These are phyloP conservation scores for Onychorhynchus coronatus DNA, from an alignment of 2,113 vertebrate species.

Conservation along the genomic window DNA sequence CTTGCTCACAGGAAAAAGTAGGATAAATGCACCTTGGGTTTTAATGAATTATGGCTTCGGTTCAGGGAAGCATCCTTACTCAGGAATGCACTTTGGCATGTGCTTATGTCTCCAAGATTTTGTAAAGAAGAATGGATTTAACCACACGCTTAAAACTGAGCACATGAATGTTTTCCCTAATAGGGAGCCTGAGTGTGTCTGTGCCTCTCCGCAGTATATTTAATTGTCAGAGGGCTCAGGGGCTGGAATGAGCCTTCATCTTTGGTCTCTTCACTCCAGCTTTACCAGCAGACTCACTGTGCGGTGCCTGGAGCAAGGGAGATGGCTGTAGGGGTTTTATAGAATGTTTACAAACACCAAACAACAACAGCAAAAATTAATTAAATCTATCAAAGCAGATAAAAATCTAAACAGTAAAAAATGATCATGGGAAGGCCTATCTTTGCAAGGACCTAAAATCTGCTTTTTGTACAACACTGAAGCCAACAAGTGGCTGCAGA, in stretches of 20 bases:
- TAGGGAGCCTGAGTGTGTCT: background rate
- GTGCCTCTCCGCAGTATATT: constrained; percentile 2
- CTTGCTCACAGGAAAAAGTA: background rate
- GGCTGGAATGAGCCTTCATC: background rate
- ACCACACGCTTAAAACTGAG: constrained; percentile 57
- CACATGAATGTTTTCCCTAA: constrained; percentile 45
- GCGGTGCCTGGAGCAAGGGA: background rate
- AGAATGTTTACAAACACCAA: background rate
- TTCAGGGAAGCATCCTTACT: constrained; percentile 63
- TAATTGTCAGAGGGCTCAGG: background rate
- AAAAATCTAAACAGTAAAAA: background rate
- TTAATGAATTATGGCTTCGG: constrained; percentile 42
- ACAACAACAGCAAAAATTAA: background rate
- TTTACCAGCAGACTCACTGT: background rate
- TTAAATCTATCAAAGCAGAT: background rate
- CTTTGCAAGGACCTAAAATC: background rate
- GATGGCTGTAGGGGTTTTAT: background rate
- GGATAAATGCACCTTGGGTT: constrained; percentile 57
- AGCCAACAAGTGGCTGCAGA: background rate
- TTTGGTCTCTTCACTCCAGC: background rate
- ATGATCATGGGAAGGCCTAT: background rate
- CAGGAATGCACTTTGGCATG: constrained; percentile 55
- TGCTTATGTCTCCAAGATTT: constrained; percentile 50
- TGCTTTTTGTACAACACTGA: background rate
- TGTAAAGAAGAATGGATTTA: constrained; percentile 53